A percentile compares a stretch with the other conserved stretches of the same genome.
phyloP scores from a whole-genome alignment of 2,797 vertebrate genomes.

The Hemitrygon akajei region DNA sequence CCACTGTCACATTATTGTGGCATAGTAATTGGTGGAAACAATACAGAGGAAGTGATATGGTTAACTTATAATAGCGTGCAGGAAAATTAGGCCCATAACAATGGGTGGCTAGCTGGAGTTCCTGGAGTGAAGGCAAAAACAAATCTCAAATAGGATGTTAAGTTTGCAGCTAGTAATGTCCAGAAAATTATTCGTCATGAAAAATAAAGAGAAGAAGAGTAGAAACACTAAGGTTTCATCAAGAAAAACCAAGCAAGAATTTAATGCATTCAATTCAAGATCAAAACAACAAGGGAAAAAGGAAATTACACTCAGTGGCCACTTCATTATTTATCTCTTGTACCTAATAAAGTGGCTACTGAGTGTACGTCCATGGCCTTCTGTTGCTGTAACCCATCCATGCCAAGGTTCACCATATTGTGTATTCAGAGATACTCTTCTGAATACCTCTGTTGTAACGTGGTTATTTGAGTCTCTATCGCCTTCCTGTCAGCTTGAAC shows the following conservation, averaged over 20 bases:
- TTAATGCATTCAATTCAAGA: neutral
- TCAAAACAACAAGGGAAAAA: no score
- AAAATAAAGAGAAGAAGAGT: neutral
- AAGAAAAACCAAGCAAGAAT: neutral
- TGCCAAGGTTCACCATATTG: no score
- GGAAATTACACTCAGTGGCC: no score
- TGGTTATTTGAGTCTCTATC: no score
- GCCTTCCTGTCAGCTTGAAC: no score
- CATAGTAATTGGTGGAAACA: neutral
- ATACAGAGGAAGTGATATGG: neutral
- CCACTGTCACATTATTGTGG: neutral
- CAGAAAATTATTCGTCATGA: neutral
- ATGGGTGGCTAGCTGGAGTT: neutral
- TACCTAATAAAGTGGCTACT: no score
- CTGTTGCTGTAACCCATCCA: no score
- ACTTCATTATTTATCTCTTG: no score
- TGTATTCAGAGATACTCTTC: no score
- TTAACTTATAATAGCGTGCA: no score
- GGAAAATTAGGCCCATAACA: neutral
- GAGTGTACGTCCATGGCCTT: no score
- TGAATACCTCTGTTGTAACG: no score
- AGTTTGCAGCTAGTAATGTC: neutral
- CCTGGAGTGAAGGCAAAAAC: neutral
- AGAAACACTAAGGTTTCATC: neutral
- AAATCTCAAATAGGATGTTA: neutral